Percentiles rank a stretch among this genome's conserved stretches.
These are phyloP conservation scores for Iguana delicatissima DNA, from an alignment of 2,797 vertebrate genomes.

Conservation along the genomic window DNA sequence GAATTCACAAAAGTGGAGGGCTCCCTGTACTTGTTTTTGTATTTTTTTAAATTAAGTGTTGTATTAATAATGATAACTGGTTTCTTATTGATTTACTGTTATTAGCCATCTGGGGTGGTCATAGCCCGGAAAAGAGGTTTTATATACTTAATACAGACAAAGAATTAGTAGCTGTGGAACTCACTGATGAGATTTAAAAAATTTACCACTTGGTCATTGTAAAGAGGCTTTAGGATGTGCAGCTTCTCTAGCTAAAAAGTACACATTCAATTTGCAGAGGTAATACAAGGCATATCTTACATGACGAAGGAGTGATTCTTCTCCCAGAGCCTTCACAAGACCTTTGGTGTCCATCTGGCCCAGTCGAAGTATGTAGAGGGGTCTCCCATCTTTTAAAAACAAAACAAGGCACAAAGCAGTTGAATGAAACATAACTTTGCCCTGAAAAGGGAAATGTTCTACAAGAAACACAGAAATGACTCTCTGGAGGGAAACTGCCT, in stretches of 20 bases:
- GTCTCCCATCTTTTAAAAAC: constrained; percentile 84
- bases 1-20: too few relatives aligned
- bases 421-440: background rate
- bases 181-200: background rate
- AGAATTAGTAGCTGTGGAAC: background rate
- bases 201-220: background rate
- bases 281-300: constrained; percentile 73
- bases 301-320: constrained; percentile 89
- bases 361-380: constrained; percentile 91
- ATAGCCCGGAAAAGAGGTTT: background rate
- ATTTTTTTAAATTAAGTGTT: background rate
- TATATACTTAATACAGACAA: background rate
- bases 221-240: background rate
- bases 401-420: constrained; percentile 8
- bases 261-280: background rate
- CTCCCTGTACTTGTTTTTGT: too few relatives aligned
- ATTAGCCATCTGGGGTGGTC: background rate
- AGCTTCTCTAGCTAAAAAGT: too few relatives aligned
- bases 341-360: constrained; percentile 98
- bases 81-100: background rate
- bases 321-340: constrained; percentile 90
- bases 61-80: background rate
- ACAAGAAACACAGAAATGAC: background rate
- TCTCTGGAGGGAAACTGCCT: background rate
- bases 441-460: background rate